Evolutionary conservation across 1,140 invertebrate species (phyloP), one percentile per base, ranked within the genome.

Genomic region (Phenacoccus solenopsis): DNA sequence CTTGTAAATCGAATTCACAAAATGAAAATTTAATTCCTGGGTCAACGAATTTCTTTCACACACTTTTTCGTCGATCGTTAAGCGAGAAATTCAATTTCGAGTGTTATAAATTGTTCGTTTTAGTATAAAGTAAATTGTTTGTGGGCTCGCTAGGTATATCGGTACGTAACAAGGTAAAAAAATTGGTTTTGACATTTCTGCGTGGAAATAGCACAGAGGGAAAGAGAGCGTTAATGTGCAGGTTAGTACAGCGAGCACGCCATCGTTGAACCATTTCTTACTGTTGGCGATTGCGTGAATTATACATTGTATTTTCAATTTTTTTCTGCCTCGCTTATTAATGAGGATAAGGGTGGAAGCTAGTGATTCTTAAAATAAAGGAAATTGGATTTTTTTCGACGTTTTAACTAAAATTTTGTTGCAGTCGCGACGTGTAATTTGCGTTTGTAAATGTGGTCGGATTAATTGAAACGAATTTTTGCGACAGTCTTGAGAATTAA

Each of bases 81-180:
- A n/a, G n/a, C n/a, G 38, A 49, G 38, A 49, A 49, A 49, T 49
- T n/a, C 38, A 49, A 49, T 49, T 49, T 49, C 38, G 4, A 49
- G 38, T 49, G 38, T 49, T 49, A 49, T 49, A 49, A 49, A 49
- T 49, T 49, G 38, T 49, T 49, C 38, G 38, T 49, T 49, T 49
- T 49, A n/a, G 38, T 10, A 49, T 49, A n/a, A n/a, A 16, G 38
- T 49, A 49, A 49, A 49, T 49, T 49, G 38, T 49, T 49, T 49
- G 38, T n/a, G 38, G 38, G 38, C 38, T 49, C 20, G 38, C 38
- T 3, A 49, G 20, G 38, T 32, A 32, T 32, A 32, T n/a, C n/a
- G 13, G 38, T n/a, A n/a, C 3, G 38, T 49, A 49, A 49, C 13
- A 49, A 49, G 5, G 38, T 49, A 49, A 49, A 49, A n/a, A 49